phyloP scores from a whole-genome alignment of 2,113 vertebrate genomes.

The Paramisgurnus dabryanus region DNA sequence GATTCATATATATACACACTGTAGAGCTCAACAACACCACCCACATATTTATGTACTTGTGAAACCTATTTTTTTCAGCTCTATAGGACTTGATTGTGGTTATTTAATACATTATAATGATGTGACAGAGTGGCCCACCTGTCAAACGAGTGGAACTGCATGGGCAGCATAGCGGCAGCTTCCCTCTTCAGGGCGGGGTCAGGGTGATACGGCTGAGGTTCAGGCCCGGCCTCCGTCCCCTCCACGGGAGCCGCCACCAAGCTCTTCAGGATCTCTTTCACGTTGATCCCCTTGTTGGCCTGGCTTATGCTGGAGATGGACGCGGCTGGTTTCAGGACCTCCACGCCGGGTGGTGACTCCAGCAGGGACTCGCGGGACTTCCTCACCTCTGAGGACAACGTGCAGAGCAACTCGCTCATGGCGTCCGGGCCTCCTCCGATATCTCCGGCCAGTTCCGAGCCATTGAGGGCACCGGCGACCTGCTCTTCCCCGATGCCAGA shows the following conservation, averaged over 20 bases:
- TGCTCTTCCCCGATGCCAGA: conserved; percentile 97
- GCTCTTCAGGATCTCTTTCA: conserved; percentile 97
- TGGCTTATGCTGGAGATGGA: conserved; percentile 98
- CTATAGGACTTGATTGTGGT: no score
- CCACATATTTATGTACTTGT: no score
- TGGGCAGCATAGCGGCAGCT: conserved; percentile 90
- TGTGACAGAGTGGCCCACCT: conserved; percentile 74
- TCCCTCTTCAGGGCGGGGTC: conserved; percentile 92
- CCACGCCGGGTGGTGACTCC: conserved; percentile 79
- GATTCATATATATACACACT: neutral
- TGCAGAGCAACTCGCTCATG: conserved; percentile 90
- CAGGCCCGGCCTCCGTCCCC: conserved; percentile 87
- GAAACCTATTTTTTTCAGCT: no score
- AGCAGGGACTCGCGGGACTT: conserved; percentile 94
- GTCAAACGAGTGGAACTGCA: conserved; percentile 99
- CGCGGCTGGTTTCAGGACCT: conserved; percentile 84
- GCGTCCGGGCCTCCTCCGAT: conserved; percentile 74
- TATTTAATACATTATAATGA: neutral
- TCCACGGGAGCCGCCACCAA: conserved; percentile 94
- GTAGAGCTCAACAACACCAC: neutral
- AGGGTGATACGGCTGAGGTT: conserved; percentile 91
- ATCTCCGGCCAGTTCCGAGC: conserved; percentile 83
- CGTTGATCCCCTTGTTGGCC: conserved; percentile 94
- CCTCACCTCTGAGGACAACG: conserved; percentile 89
- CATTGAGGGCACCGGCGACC: conserved; percentile 85